Evolutionary conservation across 2,113 vertebrate genomes (phyloP).

Genomic region (Micronycteris hirsuta): DNA sequence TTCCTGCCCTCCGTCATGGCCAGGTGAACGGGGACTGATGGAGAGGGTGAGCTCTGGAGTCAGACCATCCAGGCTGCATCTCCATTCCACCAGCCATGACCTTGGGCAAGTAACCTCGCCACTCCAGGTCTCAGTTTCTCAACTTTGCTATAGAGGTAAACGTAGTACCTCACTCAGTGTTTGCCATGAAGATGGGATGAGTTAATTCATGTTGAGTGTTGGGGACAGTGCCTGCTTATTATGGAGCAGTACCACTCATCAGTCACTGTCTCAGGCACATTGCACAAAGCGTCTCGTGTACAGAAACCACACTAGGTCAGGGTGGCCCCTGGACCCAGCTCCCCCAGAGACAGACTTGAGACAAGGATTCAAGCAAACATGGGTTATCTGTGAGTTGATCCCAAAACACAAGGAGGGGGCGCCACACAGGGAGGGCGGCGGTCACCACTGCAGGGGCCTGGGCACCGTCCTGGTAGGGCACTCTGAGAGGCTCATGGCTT

Average conservation of each 20-base stretch:
- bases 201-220: accelerated
- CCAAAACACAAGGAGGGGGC: background rate
- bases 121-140: background rate
- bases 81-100: background rate
- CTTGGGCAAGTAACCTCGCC: background rate
- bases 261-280: background rate
- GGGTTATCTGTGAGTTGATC: background rate
- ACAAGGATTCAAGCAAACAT: background rate
- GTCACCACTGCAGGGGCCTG: background rate
- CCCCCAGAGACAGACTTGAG: background rate
- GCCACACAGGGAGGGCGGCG: background rate
- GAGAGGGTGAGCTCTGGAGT: background rate
- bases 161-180: background rate
- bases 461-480: background rate
- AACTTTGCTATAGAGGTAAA: background rate
- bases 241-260: accelerated
- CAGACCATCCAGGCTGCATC: background rate
- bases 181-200: background rate
- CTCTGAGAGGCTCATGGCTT: background rate
- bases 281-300: accelerated
- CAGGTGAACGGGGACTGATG: background rate
- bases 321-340: background rate
- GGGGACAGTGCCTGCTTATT: background rate
- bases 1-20: background rate
- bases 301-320: background rate